Evolutionary conservation across 2,888 invertebrate genomes (phyloP).

Genomic region (Patella depressa): DNA sequence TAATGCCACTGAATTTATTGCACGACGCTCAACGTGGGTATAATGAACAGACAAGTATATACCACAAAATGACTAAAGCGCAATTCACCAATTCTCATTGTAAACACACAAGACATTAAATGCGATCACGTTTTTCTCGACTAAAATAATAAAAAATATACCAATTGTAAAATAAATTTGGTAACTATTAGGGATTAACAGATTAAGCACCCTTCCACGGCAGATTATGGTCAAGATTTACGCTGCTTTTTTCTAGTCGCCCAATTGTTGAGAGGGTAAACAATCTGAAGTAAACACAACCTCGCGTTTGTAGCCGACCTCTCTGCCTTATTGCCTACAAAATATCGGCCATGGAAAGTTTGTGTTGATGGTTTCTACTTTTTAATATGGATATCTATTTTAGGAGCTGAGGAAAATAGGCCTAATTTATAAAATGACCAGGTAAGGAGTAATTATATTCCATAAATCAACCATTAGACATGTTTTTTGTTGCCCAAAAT

Average conservation of each 20-base stretch:
- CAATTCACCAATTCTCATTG: too few relatives aligned
- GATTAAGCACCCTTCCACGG: background rate
- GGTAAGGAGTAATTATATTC: background rate
- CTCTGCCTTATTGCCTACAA: background rate
- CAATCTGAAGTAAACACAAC: background rate
- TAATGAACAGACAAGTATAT: too few relatives aligned
- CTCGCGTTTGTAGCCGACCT: background rate
- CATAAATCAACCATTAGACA: too few relatives aligned
- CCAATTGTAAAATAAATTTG: too few relatives aligned
- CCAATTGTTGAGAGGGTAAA: constrained; percentile 2
- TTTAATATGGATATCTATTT: constrained; percentile 4
- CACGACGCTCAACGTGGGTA: too few relatives aligned
- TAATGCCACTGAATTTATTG: too few relatives aligned
- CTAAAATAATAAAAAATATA: too few relatives aligned
- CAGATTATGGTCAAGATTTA: constrained; percentile 5
- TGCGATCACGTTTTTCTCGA: too few relatives aligned
- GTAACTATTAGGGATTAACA: background rate
- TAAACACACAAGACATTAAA: too few relatives aligned
- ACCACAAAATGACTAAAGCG: too few relatives aligned
- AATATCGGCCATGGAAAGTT: background rate
- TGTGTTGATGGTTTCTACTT: background rate
- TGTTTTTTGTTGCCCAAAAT: too few relatives aligned
- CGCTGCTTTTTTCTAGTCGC: background rate
- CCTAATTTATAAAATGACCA: background rate
- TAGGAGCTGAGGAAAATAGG: background rate